phyloP scores from a whole-genome alignment of 2,888 invertebrate genomes.

The Priocnemis perturbator region DNA sequence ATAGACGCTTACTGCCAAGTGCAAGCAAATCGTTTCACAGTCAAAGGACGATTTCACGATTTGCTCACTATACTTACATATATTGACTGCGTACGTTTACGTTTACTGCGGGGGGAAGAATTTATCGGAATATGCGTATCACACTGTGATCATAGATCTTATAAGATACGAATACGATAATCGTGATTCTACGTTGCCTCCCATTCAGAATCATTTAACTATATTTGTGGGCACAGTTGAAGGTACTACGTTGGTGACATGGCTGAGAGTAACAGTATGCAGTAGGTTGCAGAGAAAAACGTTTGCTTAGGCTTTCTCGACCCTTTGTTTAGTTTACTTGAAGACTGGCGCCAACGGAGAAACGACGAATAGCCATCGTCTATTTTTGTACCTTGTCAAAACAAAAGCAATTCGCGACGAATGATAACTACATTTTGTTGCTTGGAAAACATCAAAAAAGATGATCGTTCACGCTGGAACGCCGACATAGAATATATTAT shows the following conservation, averaged over 20 bases:
- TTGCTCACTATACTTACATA: too few relatives aligned
- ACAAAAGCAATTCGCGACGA: background rate
- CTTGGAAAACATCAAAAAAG: too few relatives aligned
- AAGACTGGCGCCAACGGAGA: slow-evolving; percentile 12
- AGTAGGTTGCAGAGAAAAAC: slow-evolving; percentile 7
- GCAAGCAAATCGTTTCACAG: slow-evolving; percentile 14
- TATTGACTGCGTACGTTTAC: too few relatives aligned
- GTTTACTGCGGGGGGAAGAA: too few relatives aligned
- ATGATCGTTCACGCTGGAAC: too few relatives aligned
- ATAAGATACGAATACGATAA: slow-evolving; percentile 40
- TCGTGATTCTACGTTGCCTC: slow-evolving; percentile 4
- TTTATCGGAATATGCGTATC: too few relatives aligned
- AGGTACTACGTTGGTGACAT: too few relatives aligned
- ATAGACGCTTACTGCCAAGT: too few relatives aligned
- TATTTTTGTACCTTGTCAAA: slow-evolving; percentile 8
- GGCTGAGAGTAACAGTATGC: slow-evolving; percentile 4
- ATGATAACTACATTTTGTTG: too few relatives aligned
- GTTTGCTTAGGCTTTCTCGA: slow-evolving; percentile 41
- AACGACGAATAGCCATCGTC: background rate
- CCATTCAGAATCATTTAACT: background rate
- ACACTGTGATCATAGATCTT: slow-evolving; percentile 26
- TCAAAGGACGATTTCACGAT: too few relatives aligned
- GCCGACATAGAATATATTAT: too few relatives aligned
- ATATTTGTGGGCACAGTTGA: slow-evolving; percentile 26
- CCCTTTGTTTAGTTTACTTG: slow-evolving; percentile 23